Evolutionary conservation across 2,113 vertebrate species (phyloP).

Genomic region (Lates calcarifer): DNA sequence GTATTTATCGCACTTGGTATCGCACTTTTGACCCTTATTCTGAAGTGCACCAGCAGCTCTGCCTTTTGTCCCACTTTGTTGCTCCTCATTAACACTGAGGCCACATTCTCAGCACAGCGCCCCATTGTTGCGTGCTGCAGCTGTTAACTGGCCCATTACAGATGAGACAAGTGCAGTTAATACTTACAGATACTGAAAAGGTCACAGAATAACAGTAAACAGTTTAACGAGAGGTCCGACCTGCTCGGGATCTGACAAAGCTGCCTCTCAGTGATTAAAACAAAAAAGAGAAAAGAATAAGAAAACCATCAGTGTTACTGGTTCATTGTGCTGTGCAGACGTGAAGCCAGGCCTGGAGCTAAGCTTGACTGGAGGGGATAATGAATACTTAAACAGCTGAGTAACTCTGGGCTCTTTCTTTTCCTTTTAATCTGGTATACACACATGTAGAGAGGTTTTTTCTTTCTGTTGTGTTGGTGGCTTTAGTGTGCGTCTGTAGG

Average conservation of each 20-base stretch:
- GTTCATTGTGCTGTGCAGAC: constrained; percentile 1
- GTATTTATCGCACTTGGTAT: neutral
- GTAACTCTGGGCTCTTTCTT: constrained; percentile 25
- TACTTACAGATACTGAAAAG: constrained; percentile 39
- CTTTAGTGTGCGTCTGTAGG: neutral
- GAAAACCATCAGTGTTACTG: constrained; percentile 17
- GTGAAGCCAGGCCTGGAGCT: constrained; percentile 9
- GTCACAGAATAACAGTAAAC: constrained; percentile 45
- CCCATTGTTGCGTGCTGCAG: neutral
- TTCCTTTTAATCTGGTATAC: constrained; percentile 9
- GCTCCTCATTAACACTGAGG: constrained; percentile 36
- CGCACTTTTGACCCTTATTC: neutral
- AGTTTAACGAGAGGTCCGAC: constrained; percentile 26
- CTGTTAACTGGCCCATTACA: constrained; percentile 25
- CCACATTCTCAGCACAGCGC: neutral
- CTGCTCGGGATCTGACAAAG: constrained; percentile 19
- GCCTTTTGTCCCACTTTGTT: constrained; percentile 37
- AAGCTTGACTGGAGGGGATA: constrained; percentile 25
- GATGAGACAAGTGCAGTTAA: constrained; percentile 28
- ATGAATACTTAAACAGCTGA: constrained; percentile 52
- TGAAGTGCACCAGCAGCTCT: neutral
- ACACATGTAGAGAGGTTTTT: constrained; percentile 2
- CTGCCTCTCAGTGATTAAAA: constrained; percentile 5
- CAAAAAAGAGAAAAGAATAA: neutral
- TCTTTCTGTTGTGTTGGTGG: neutral